Conservation (phyloP, 1,140 invertebrate species). For the Pantala flavescens region DNA sequence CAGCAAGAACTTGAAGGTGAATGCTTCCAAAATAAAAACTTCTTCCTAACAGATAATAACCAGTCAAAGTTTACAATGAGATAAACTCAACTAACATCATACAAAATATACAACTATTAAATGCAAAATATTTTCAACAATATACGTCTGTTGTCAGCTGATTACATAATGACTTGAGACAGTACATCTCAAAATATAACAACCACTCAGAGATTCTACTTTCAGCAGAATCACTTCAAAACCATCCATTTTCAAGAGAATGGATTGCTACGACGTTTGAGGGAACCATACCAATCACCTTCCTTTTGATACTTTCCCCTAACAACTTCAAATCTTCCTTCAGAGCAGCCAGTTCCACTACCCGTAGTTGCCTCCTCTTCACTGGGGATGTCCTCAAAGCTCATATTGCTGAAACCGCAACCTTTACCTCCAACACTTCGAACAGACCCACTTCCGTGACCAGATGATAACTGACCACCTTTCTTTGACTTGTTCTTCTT, state of each 20-base stretch:
- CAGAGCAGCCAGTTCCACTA: slow-evolving; percentile 27
- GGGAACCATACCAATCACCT: slow-evolving; percentile 48
- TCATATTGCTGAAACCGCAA: slow-evolving; percentile 62
- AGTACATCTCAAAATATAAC: no score
- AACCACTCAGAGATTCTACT: no score
- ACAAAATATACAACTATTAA: no score
- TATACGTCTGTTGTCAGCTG: no score
- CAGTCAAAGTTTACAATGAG: no score
- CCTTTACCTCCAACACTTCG: not conserved
- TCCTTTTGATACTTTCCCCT: slow-evolving; percentile 38
- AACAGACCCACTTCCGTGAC: slow-evolving; percentile 18
- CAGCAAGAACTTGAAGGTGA: no score
- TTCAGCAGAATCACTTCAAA: slow-evolving; percentile 15
- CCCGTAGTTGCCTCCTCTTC: slow-evolving; percentile 44
- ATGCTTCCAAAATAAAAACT: no score
- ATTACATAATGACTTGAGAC: no score
- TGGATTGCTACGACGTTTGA: slow-evolving; percentile 54
- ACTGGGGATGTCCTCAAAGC: slow-evolving; percentile 65
- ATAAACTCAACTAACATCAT: no score
- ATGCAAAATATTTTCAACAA: no score
- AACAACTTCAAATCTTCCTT: slow-evolving; percentile 50
- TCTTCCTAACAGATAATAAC: no score
- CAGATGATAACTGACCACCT: slow-evolving; percentile 20
- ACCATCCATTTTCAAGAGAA: slow-evolving; percentile 42
- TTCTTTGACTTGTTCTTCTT: slow-evolving; percentile 25